Base-by-base conservation (phyloP, 2,113 vertebrate species). In the Vulpes vulpes region DNA sequence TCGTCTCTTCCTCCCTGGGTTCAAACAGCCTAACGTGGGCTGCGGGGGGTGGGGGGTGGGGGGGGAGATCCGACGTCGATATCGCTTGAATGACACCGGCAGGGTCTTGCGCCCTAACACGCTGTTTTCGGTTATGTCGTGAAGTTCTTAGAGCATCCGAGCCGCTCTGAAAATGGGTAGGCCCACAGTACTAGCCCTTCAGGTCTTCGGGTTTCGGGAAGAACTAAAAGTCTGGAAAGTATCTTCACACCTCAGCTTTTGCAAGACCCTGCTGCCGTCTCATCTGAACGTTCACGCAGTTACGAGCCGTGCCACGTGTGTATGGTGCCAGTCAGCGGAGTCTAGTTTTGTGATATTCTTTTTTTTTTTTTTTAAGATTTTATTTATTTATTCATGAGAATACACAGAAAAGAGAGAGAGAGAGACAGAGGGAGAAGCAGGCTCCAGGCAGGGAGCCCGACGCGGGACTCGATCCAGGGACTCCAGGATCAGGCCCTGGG, bases 271-370 rank as follows among this genome's bases (percentile, higher is more conserved):
- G 57, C 80, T 71, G 38, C n/a, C 62, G 17, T 64, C 43, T 76
- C 83, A 84, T 76, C 30, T 20, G 57, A 16, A 53, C 53, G 51
- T 16, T 27, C 57, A 35, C n/a, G 32, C 73, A 51, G 43, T 69
- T 69, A 23, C 55, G 15, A 4, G 76, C n/a, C 55, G 2, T 43
- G 43, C 3, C 2, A 76, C 49, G 38, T 14, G 3, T 84, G 4
- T 69, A 17, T 76, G 65, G 69, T 89, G 78, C 49, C 30, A 17
- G 12, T 55, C 65, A 60, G 49, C 2, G 6, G 16, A 73, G 7
- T 83, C 55, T 92, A 62, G 43, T 89, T 74, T 23, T 94, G 51
- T 87, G 62, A 73, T 92, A n/a, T 49, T 93, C 43, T 43, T 43
- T 43, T 43, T 43, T 43, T 43, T 43, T 43, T 43, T 43, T 43